Percentiles rank a stretch among this genome's conserved stretches.
These are phyloP conservation scores for Deroptyus accipitrinus DNA, from an alignment of 2,113 vertebrate species.

Conservation along the genomic window DNA sequence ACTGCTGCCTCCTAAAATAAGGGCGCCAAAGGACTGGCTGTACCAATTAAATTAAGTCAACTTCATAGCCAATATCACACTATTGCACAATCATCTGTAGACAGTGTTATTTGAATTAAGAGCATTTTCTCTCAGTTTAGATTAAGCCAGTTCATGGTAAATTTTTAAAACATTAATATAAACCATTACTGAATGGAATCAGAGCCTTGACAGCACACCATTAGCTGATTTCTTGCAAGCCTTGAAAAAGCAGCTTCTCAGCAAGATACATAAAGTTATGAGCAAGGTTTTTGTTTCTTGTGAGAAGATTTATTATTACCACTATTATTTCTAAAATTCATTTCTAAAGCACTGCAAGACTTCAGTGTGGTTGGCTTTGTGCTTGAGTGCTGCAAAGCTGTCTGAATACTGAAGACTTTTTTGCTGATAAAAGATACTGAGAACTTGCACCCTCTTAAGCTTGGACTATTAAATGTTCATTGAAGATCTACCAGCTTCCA, in stretches of 20 bases:
- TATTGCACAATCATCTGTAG: not conserved
- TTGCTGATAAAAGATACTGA: not conserved
- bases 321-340: not conserved
- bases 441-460: not conserved
- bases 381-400: not conserved
- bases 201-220: not conserved
- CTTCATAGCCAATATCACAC: not conserved
- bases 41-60: slow-evolving; percentile 5
- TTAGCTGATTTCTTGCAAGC: not conserved
- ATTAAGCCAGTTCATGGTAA: not conserved
- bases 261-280: not conserved
- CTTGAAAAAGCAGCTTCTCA: not conserved
- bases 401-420: not conserved
- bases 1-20: not conserved
- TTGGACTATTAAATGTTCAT: not conserved
- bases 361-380: not conserved
- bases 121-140: not conserved
- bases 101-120: not conserved
- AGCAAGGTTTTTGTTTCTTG: not conserved
- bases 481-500: not conserved
- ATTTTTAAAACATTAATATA: not conserved
- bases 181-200: not conserved
- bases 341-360: not conserved
- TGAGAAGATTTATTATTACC: not conserved
- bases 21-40: not conserved